Percentiles rank a stretch among this genome's conserved stretches.
Evolutionary conservation across 2,797 vertebrate species (phyloP).

Genomic region (Buceros bicornis): DNA sequence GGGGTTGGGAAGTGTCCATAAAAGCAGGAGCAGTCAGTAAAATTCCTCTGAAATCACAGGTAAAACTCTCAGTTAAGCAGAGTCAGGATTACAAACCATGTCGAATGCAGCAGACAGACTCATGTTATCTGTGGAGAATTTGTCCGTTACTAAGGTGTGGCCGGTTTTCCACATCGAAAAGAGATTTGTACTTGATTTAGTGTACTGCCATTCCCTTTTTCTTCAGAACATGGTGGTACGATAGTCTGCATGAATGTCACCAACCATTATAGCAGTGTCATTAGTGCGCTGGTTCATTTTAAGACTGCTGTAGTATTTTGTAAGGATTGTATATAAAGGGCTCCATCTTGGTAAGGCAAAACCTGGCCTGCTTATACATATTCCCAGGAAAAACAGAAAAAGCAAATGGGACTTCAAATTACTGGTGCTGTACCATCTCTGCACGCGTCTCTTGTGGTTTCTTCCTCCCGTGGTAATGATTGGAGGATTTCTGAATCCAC

Average conservation of each 20-base stretch:
- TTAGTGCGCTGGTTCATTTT: neutral
- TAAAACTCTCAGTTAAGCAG: slow-evolving; percentile 21
- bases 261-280: neutral
- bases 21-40: slow-evolving; percentile 7
- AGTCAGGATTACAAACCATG: slow-evolving; percentile 15
- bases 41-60: neutral
- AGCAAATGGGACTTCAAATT: neutral
- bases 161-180: neutral
- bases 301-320: neutral
- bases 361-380: accelerated
- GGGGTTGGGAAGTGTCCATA: slow-evolving; percentile 19
- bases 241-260: neutral
- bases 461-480: neutral
- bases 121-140: slow-evolving; percentile 8
- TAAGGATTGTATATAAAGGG: neutral
- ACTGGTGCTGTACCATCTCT: neutral
- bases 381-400: neutral
- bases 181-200: neutral
- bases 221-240: neutral
- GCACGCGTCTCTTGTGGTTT: neutral
- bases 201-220: neutral
- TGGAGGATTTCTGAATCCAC: neutral
- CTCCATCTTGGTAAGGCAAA: neutral
- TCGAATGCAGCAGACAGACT: neutral
- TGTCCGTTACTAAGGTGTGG: neutral